Base-by-base conservation (phyloP, 2,113 vertebrate species). In the Pavo muticus region DNA sequence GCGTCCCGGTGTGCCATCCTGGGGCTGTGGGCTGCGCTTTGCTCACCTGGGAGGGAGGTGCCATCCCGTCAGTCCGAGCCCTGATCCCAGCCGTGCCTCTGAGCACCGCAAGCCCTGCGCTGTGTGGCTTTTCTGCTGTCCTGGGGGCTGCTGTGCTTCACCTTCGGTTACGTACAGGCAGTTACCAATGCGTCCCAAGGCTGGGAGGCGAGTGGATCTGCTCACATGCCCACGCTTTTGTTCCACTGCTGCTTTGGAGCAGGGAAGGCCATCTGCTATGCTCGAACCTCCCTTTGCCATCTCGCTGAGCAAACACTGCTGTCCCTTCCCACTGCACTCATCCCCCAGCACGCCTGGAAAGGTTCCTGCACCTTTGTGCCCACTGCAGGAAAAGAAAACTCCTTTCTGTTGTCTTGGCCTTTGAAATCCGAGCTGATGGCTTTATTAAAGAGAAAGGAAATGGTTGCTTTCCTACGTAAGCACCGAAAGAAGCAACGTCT, bases 361-460 rank as follows among this genome's bases (percentile, higher is more conserved):
- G 1, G 25, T 13, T 40, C 6, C 25, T 39, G 13, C 10, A 15
- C 0, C 0, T 17, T 18, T 14, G 30, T 35, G 11, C 59, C 4
- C 23, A 4, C 18, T 72, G n/a, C 14, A 12, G 52, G 25, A 54
- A 37, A 68, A 50, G 45, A 9, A n/a, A 37, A n/a, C 6, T 6
- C 4, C 1, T 60, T 18, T 37, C 10, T 20, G 10, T 40, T 35
- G 39, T 35, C 73, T 47, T 52, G 19, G 15, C 29, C 27, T 13
- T 12, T 29, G 27, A n/a, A 68, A 44, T 72, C 23, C 16, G 21
- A 52, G 27, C 68, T 13, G 29, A 8, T 57, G 50, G 39, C 21
- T 35, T n/a, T 6, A 39, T 1, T 37, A 37, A 52, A 44, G 52
- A 68, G 40, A 63, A 84, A 3, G 56, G 3, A 40, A 48, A 25